Conservation (phyloP, 2,888 invertebrate genomes). For the Phengaris arion region DNA sequence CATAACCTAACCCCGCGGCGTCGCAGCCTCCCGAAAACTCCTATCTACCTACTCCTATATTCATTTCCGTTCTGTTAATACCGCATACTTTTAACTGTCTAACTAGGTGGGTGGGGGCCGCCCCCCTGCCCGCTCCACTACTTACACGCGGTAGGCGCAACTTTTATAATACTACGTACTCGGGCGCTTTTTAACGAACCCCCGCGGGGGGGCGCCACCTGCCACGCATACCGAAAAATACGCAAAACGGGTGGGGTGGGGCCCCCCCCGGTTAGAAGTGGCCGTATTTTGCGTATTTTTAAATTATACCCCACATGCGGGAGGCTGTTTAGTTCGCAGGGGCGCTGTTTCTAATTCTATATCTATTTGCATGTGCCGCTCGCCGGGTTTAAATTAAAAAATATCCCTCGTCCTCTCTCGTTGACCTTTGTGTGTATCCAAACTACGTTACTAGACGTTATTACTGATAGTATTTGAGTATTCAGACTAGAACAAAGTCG, state of each 20-base stretch:
- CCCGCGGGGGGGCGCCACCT: conserved; percentile 68
- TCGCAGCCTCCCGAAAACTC: conserved; percentile 71
- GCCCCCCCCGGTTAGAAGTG: conserved; percentile 73
- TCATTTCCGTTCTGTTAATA: conserved; percentile 80
- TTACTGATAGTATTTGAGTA: no score
- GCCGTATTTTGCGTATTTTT: conserved; percentile 79
- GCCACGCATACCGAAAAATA: conserved; percentile 79
- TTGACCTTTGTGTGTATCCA: neutral
- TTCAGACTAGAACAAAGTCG: no score
- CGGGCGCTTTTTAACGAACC: conserved; percentile 78
- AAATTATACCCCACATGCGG: conserved; percentile 76
- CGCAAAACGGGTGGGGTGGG: conserved; percentile 63
- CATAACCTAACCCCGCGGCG: conserved; percentile 74
- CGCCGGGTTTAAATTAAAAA: conserved; percentile 22
- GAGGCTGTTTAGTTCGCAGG: conserved; percentile 64
- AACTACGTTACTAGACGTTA: neutral
- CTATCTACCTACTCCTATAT: conserved; percentile 72
- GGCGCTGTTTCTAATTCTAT: conserved; percentile 41
- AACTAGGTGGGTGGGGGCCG: conserved; percentile 64
- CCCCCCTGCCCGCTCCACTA: conserved; percentile 58
- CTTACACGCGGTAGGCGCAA: conserved; percentile 79
- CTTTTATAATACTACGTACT: conserved; percentile 80
- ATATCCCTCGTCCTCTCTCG: conserved; percentile 29
- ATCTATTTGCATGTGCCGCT: conserved; percentile 35
- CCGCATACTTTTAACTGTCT: conserved; percentile 81